Percentiles rank a stretch among this genome's conserved stretches.
phyloP scores from a whole-genome alignment of 1,140 invertebrate genomes.

The Bradysia coprophila region DNA sequence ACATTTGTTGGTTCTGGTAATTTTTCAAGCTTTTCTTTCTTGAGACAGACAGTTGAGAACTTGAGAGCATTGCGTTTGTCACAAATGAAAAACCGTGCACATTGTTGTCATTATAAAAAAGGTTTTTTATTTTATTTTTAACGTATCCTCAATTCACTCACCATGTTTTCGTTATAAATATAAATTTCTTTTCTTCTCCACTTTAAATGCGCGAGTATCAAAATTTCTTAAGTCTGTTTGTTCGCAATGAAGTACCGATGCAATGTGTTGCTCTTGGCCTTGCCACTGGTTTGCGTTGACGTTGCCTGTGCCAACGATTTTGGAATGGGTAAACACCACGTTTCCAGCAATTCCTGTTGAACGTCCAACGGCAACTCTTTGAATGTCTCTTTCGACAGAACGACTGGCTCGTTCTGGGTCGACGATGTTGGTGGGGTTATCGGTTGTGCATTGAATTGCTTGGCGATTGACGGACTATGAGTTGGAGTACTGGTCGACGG shows the following conservation, averaged over 20 bases:
- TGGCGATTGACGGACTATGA: constrained; percentile 16
- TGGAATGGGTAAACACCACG: constrained; percentile 32
- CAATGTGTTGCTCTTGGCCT: constrained; percentile 28
- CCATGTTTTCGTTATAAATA: too few species aligned
- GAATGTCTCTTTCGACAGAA: constrained; percentile 28
- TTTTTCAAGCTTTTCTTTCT: too few species aligned
- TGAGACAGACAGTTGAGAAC: too few species aligned
- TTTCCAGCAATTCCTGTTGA: constrained; percentile 37
- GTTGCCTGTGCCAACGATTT: constrained; percentile 7
- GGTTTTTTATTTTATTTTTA: too few species aligned
- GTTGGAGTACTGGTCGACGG: constrained; percentile 14
- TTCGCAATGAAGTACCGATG: constrained; percentile 43
- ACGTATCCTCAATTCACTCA: too few species aligned
- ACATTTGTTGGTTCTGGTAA: too few species aligned
- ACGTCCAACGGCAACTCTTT: constrained; percentile 35
- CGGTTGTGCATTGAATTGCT: constrained; percentile 3
- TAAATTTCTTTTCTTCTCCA: too few species aligned
- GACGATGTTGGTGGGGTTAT: constrained; percentile 9
- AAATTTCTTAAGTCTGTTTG: too few species aligned
- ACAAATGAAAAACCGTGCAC: too few species aligned
- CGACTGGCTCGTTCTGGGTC: constrained; percentile 3
- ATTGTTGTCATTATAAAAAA: too few species aligned
- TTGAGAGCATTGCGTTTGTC: too few species aligned
- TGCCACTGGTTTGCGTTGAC: constrained; percentile 9
- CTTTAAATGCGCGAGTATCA: too few species aligned